A percentile compares a stretch with the other conserved stretches of the same genome.
Evolutionary conservation across 2,113 vertebrate species (phyloP).

Genomic region (Macrotus californicus): DNA sequence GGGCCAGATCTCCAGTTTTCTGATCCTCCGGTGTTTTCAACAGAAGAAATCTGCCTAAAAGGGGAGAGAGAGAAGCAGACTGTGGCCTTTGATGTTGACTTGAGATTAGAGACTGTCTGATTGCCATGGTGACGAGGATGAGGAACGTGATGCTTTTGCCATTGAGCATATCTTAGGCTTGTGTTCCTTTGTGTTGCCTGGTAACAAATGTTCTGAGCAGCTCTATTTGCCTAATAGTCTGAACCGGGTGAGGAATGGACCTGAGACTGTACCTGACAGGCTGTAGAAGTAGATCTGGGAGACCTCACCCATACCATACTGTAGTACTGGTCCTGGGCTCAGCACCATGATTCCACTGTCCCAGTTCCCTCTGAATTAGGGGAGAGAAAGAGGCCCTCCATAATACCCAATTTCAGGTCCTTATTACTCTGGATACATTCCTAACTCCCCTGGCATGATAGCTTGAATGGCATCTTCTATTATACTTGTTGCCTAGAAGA

Average conservation of each 20-base stretch:
- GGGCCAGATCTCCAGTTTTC: not conserved
- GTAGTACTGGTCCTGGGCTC: not conserved
- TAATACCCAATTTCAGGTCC: not conserved
- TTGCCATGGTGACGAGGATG: not conserved
- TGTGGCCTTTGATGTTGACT: not conserved
- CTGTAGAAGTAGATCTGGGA: not conserved
- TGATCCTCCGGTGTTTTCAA: not conserved
- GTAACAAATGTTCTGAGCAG: not conserved
- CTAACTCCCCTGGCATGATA: not conserved
- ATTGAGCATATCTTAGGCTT: not conserved
- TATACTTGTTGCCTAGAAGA: not conserved
- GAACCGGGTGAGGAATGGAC: not conserved
- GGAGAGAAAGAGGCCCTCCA: not conserved
- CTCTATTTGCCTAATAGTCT: not conserved
- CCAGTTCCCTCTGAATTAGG: not conserved
- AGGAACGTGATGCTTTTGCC: not conserved
- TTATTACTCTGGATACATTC: not conserved
- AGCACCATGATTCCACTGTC: not conserved
- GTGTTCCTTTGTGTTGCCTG: not conserved
- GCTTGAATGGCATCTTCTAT: not conserved
- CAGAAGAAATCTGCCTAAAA: not conserved
- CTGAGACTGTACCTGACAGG: not conserved
- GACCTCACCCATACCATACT: not conserved
- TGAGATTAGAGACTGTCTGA: not conserved
- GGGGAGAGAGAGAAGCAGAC: not conserved